Conservation (phyloP, 1,140 invertebrate species). For the Drosophila kurseongensis region DNA sequence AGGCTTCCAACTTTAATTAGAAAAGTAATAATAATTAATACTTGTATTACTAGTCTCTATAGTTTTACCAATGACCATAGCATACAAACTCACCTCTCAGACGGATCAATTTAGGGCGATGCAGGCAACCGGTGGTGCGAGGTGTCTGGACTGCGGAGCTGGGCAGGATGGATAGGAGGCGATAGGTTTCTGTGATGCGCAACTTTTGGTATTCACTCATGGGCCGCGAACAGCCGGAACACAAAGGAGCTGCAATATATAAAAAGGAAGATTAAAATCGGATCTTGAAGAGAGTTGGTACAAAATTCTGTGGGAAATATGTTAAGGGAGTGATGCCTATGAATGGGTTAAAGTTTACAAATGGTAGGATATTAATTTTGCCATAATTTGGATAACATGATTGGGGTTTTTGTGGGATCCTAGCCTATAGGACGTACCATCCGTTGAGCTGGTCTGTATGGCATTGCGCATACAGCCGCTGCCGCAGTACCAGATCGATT, state of each 20-base stretch:
- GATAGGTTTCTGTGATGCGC: conserved; percentile 55
- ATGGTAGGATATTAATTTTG: not conserved
- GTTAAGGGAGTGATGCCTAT: too few species aligned
- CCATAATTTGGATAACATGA: not conserved
- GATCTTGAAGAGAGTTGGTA: not conserved
- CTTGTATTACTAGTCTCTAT: too few species aligned
- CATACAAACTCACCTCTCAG: conserved; percentile 35
- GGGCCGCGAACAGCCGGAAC: conserved; percentile 62
- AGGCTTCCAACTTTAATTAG: too few species aligned
- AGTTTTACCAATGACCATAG: too few species aligned
- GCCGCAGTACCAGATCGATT: conserved; percentile 79
- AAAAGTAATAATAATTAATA: too few species aligned
- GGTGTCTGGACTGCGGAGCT: conserved; percentile 45
- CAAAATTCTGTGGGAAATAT: not conserved
- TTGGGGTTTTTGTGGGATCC: not conserved
- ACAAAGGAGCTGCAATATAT: conserved; percentile 61
- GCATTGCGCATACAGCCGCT: conserved; percentile 74
- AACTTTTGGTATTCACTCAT: conserved; percentile 79
- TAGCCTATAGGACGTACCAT: conserved; percentile 51
- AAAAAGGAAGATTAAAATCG: not conserved
- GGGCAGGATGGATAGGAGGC: conserved; percentile 59
- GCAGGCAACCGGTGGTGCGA: conserved; percentile 25
- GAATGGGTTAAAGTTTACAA: not conserved
- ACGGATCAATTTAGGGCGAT: conserved; percentile 59
- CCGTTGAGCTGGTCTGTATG: conserved; percentile 65